A percentile compares a stretch with the other conserved stretches of the same genome.
Evolutionary conservation across 2,113 vertebrate species (phyloP).

Genomic region (Hypomesus transpacificus): DNA sequence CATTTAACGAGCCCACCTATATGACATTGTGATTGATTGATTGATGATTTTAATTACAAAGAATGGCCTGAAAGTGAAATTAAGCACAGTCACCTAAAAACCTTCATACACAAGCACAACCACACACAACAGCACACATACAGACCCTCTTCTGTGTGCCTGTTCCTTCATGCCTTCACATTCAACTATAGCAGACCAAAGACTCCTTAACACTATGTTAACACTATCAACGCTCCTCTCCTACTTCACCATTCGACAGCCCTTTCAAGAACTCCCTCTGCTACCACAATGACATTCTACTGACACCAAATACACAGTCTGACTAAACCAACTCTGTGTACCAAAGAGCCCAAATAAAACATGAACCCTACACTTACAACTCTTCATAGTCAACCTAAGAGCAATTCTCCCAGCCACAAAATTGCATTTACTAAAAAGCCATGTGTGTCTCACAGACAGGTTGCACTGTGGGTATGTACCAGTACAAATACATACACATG

Average conservation of each 20-base stretch:
- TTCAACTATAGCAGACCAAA: conserved; percentile 25
- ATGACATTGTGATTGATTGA: conserved; percentile 40
- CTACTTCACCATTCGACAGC: conserved; percentile 37
- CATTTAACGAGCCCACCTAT: conserved; percentile 14
- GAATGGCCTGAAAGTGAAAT: background rate
- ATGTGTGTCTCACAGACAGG: background rate
- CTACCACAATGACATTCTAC: conserved; percentile 33
- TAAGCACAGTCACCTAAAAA: no score
- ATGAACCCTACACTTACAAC: conserved; percentile 24
- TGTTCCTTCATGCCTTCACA: conserved; percentile 4
- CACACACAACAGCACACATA: background rate
- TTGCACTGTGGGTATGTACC: background rate
- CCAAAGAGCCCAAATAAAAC: conserved; percentile 44
- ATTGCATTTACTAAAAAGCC: conserved; percentile 46
- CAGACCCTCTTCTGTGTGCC: background rate
- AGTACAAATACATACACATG: background rate
- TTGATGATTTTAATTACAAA: conserved; percentile 15
- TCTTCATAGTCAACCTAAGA: conserved; percentile 43
- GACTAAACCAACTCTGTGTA: conserved; percentile 25
- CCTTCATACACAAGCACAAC: background rate
- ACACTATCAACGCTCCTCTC: conserved; percentile 23
- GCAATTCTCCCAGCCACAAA: conserved; percentile 37
- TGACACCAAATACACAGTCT: conserved; percentile 29
- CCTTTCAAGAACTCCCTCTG: conserved; percentile 24
- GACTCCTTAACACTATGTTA: conserved; percentile 43